Evolutionary conservation across 2,797 vertebrate genomes (phyloP).

Genomic region (Nyctalus aviator): DNA sequence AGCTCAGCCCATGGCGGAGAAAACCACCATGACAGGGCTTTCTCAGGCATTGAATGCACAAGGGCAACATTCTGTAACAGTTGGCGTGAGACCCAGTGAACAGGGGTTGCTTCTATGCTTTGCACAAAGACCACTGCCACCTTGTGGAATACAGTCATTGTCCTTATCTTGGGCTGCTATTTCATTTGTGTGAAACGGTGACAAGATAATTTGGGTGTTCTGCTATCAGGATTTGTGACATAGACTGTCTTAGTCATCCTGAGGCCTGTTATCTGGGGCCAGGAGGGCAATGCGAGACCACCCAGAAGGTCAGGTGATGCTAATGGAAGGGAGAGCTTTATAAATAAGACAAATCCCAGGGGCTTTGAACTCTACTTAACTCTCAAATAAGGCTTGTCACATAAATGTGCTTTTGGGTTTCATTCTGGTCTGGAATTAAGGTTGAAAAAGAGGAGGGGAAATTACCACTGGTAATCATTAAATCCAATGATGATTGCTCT

Average conservation of each 20-base stretch:
- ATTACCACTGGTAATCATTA: constrained; percentile 64
- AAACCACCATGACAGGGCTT: constrained; percentile 45
- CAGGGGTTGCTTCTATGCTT: constrained; percentile 8
- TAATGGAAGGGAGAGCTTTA: constrained; percentile 65
- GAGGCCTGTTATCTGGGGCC: constrained; percentile 33
- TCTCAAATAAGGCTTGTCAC: constrained; percentile 27
- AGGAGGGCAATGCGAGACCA: neutral
- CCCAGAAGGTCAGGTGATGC: constrained; percentile 61
- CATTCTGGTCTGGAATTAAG: constrained; percentile 57
- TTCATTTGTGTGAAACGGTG: constrained; percentile 66
- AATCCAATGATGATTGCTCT: constrained; percentile 62
- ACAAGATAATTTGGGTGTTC: constrained; percentile 76
- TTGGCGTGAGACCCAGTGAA: constrained; percentile 35
- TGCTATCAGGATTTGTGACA: constrained; percentile 58
- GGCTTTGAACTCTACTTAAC: constrained; percentile 46
- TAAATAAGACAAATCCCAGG: constrained; percentile 65
- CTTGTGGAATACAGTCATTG: constrained; percentile 69
- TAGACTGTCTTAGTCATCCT: neutral
- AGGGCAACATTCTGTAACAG: constrained; percentile 66
- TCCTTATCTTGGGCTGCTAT: constrained; percentile 39
- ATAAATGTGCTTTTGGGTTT: constrained; percentile 50
- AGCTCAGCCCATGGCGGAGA: constrained; percentile 49
- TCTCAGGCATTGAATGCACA: constrained; percentile 70
- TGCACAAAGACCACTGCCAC: constrained; percentile 74
- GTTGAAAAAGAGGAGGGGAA: neutral